These are phyloP conservation scores for Ephydatia muelleri DNA, from an alignment of 37 sponge, comb jelly and placozoan genomes.

Conservation along the genomic window DNA sequence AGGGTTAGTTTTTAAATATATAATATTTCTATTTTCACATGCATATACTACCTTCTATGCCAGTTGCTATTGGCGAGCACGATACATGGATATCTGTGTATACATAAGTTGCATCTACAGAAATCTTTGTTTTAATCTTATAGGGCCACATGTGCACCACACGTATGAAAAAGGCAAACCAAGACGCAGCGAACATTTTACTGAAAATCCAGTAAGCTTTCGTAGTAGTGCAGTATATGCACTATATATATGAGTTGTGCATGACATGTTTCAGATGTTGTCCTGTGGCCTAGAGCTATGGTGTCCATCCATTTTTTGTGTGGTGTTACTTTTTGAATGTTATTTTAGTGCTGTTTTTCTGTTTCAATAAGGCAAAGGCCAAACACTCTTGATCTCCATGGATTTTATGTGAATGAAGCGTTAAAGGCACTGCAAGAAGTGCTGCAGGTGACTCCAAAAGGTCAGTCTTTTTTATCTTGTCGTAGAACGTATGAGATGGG, in stretches of 20 bases:
- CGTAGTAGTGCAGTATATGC: background rate
- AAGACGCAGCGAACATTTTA: constrained; percentile 56
- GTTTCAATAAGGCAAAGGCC: background rate
- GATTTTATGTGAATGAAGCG: constrained; percentile 79
- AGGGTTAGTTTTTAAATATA: too few relatives aligned
- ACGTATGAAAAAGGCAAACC: constrained; percentile 80
- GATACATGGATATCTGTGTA: too few relatives aligned
- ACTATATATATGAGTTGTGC: background rate
- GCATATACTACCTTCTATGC: too few relatives aligned
- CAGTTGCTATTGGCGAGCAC: too few relatives aligned
- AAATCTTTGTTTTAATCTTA: too few relatives aligned
- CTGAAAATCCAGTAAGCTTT: constrained; percentile 33
- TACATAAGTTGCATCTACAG: too few relatives aligned
- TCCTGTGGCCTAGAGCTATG: background rate
- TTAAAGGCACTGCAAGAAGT: constrained; percentile 56
- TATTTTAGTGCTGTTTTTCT: background rate
- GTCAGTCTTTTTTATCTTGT: constrained; percentile 6
- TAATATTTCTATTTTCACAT: too few relatives aligned
- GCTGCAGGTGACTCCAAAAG: constrained; percentile 4
- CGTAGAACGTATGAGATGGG: too few relatives aligned
- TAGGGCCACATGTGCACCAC: constrained; percentile 72
- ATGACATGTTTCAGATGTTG: background rate
- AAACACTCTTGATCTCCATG: constrained; percentile 73
- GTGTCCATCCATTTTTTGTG: background rate
- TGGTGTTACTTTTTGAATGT: background rate